Evolutionary conservation across 2,797 vertebrate species (phyloP).

Genomic region (Tauraco hartlaubi): DNA sequence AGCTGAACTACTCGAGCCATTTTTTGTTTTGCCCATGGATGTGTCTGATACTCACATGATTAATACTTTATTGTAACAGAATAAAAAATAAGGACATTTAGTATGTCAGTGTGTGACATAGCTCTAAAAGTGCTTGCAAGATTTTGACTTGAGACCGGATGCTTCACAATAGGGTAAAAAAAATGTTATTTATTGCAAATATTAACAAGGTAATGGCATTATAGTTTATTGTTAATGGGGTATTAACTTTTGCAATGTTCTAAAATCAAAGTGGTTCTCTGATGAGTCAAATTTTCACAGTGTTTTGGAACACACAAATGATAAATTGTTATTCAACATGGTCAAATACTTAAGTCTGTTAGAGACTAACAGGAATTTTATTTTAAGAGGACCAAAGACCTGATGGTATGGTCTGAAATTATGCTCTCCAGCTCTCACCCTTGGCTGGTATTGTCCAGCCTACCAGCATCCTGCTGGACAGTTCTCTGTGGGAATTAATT

Average conservation of each 20-base stretch:
- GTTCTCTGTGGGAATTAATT: background rate
- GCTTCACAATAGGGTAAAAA: background rate
- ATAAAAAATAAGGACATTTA: background rate
- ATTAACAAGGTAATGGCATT: background rate
- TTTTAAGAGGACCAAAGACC: background rate
- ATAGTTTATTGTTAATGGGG: background rate
- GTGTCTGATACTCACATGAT: background rate
- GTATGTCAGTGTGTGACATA: background rate
- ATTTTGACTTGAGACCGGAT: slow-evolving; percentile 9
- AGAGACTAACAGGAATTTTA: background rate
- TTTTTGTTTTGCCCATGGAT: background rate
- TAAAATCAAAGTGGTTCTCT: background rate
- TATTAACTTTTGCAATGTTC: slow-evolving; percentile 13
- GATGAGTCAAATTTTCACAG: background rate
- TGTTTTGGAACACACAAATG: background rate
- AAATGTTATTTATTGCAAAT: slow-evolving; percentile 9
- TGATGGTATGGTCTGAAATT: background rate
- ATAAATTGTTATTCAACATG: background rate
- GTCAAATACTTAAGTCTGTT: background rate
- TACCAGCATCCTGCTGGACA: background rate
- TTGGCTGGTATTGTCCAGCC: background rate
- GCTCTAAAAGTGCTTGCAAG: background rate
- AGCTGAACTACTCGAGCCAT: background rate
- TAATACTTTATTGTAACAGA: background rate
- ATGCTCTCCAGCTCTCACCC: background rate